These are phyloP conservation scores for Pluvialis apricaria DNA, from an alignment of 2,113 vertebrate species.

Conservation along the genomic window DNA sequence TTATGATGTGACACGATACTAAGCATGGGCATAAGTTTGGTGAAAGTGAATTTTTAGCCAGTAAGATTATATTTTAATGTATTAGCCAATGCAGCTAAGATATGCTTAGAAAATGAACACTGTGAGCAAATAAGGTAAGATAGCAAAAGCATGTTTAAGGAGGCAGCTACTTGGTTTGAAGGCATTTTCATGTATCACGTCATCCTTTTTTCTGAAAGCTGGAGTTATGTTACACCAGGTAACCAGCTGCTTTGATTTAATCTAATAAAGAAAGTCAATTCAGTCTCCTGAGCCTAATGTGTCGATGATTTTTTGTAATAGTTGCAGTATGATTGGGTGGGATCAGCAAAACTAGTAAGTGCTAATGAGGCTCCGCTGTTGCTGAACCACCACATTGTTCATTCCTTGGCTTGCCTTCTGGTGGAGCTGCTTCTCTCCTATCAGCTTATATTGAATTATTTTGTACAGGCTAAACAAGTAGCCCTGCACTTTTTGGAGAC, in stretches of 20 bases:
- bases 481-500: neutral
- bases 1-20: neutral
- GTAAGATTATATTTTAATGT: neutral
- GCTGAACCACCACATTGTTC: neutral
- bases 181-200: neutral
- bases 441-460: neutral
- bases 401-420: neutral
- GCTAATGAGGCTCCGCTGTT: neutral
- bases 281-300: neutral
- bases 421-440: neutral
- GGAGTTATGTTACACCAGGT: neutral
- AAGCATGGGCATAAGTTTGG: neutral
- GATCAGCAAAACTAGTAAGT: neutral
- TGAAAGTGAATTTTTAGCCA: neutral
- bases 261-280: neutral
- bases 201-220: neutral
- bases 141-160: neutral
- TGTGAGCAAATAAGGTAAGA: neutral
- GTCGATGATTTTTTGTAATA: neutral
- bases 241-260: neutral
- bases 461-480: neutral
- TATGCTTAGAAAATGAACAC: neutral
- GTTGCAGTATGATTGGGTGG: neutral
- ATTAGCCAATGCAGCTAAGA: neutral
- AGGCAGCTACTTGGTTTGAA: neutral